A percentile compares a stretch with the other conserved stretches of the same genome.
These are phyloP conservation scores for Parnassius smintheus DNA, from an alignment of 2,888 invertebrate genomes.

Conservation along the genomic window DNA sequence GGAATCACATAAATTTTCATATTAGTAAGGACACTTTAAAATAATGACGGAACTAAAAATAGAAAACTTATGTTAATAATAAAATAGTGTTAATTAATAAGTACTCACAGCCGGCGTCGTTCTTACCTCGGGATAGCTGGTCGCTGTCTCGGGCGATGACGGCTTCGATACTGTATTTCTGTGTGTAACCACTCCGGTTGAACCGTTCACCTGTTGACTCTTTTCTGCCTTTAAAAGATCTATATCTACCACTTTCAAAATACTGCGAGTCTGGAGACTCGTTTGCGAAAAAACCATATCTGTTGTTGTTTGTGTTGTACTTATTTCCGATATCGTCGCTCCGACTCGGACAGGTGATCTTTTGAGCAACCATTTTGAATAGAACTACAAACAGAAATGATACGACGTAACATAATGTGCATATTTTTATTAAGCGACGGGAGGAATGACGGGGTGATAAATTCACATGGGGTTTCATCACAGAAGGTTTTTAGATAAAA, in stretches of 20 bases:
- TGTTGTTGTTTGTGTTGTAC: slow-evolving; percentile 70
- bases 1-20: slow-evolving; percentile 51
- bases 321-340: slow-evolving; percentile 76
- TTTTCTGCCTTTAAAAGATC: slow-evolving; percentile 75
- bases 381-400: slow-evolving; percentile 81
- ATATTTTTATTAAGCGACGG: slow-evolving; percentile 68
- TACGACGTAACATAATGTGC: slow-evolving; percentile 80
- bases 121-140: slow-evolving; percentile 75
- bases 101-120: slow-evolving; percentile 61
- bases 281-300: slow-evolving; percentile 80
- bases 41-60: slow-evolving; percentile 45
- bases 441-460: slow-evolving; percentile 28
- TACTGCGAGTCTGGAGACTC: slow-evolving; percentile 73
- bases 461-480: background rate
- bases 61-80: slow-evolving; percentile 52
- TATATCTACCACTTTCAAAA: slow-evolving; percentile 79
- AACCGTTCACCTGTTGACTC: slow-evolving; percentile 64
- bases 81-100: slow-evolving; percentile 38
- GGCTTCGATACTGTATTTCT: slow-evolving; percentile 51
- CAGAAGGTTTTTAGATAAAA: background rate
- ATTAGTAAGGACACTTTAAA: slow-evolving; percentile 42
- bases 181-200: slow-evolving; percentile 64
- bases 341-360: slow-evolving; percentile 77
- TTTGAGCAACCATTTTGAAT: slow-evolving; percentile 81
- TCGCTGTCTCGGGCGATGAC: slow-evolving; percentile 50